These are phyloP conservation scores for Myotis planiceps DNA, from an alignment of 2,797 vertebrate genomes.

Conservation along the genomic window DNA sequence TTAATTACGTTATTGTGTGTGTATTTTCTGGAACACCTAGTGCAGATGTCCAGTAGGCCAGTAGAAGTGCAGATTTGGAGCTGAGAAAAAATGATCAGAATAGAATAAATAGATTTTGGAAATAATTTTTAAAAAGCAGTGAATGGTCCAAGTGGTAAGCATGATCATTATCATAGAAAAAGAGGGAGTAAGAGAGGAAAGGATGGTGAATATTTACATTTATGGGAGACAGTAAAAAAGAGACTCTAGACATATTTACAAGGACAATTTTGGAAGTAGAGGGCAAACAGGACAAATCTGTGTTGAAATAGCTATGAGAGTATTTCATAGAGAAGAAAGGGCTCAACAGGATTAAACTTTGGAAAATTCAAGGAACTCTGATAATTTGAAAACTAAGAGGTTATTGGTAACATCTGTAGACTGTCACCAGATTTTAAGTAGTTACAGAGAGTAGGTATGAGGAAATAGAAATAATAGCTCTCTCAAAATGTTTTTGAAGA, in stretches of 20 bases:
- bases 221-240: not conserved
- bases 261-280: too few relatives aligned
- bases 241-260: not conserved
- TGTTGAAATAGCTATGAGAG: not conserved
- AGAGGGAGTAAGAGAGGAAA: not conserved
- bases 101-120: not conserved
- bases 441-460: not conserved
- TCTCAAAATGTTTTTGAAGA: not conserved
- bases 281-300: not conserved
- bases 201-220: not conserved
- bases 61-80: not conserved
- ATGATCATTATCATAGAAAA: not conserved
- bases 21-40: not conserved
- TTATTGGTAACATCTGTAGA: not conserved
- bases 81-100: not conserved
- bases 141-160: not conserved
- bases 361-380: not conserved
- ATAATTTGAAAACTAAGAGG: not conserved
- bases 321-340: not conserved
- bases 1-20: not conserved
- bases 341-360: not conserved
- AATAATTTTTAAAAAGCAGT: not conserved
- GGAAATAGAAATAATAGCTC: not conserved
- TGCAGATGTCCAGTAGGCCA: not conserved
- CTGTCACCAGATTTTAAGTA: not conserved